Percentiles rank a stretch among this genome's conserved stretches.
These are phyloP conservation scores for Lomographa bimaculata DNA, from an alignment of 2,888 invertebrate genomes.

Conservation along the genomic window DNA sequence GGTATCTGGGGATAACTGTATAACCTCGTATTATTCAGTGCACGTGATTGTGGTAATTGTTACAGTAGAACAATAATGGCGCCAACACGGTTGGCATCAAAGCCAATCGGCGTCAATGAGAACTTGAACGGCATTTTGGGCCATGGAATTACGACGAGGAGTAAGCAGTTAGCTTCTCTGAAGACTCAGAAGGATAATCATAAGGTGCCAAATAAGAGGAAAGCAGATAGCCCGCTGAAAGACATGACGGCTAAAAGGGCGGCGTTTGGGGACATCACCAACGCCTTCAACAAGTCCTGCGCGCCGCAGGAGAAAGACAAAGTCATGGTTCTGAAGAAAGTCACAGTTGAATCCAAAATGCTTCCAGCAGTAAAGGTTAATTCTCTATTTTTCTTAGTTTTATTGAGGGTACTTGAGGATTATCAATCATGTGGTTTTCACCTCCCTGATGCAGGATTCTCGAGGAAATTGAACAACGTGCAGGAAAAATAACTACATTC, in stretches of 20 bases:
- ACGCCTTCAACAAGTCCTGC: conserved; percentile 82
- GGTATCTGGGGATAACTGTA: conserved; percentile 19
- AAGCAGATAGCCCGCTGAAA: conserved; percentile 91
- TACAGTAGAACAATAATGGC: conserved; percentile 81
- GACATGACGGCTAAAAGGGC: conserved; percentile 90
- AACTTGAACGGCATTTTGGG: conserved; percentile 71
- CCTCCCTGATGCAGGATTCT: too few relatives aligned
- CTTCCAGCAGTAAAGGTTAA: conserved; percentile 74
- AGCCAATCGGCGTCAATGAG: conserved; percentile 74
- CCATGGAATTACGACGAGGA: conserved; percentile 85
- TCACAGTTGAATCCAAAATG: conserved; percentile 76
- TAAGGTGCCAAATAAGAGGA: conserved; percentile 87
- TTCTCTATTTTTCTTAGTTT: conserved; percentile 19
- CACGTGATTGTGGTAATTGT: conserved; percentile 59
- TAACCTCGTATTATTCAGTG: conserved; percentile 34
- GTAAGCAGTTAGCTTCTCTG: conserved; percentile 81
- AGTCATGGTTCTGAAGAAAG: conserved; percentile 71
- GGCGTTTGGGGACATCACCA: conserved; percentile 94
- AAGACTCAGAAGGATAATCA: conserved; percentile 67
- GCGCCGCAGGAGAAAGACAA: conserved; percentile 67
- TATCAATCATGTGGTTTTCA: neutral
- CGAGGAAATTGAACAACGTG: too few relatives aligned
- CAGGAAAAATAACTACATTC: too few relatives aligned
- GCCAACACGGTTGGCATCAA: conserved; percentile 84
- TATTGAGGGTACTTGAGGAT: conserved; percentile 44